Percentiles rank a stretch among this genome's conserved stretches.
Conservation (phyloP, 30 jellyfish, hydroid and myxozoan species). For the Rhopilema esculentum region DNA sequence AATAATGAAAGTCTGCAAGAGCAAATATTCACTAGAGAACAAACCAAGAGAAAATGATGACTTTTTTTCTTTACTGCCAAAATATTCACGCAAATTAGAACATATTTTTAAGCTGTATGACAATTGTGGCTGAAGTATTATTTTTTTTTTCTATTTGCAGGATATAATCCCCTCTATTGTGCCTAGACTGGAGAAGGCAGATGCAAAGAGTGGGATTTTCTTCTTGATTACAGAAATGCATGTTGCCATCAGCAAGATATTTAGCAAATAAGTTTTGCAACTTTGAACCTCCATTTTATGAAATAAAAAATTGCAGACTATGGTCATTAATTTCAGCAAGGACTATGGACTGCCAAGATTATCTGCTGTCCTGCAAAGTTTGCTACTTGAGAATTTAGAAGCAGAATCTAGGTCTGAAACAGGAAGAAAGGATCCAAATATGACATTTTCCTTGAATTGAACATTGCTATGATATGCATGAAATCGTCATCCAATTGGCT, state of each 20-base stretch:
- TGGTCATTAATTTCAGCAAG: slow-evolving; percentile 40
- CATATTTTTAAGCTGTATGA: no score
- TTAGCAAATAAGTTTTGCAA: background rate
- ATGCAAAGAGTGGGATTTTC: background rate
- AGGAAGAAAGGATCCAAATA: no score
- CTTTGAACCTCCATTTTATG: background rate
- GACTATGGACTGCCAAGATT: slow-evolving; percentile 12
- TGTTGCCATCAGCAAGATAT: background rate
- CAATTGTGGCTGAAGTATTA: no score
- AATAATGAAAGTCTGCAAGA: no score
- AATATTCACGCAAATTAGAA: no score
- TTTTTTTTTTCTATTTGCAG: background rate
- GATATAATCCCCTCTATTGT: background rate
- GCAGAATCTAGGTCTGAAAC: background rate
- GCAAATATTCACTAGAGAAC: no score
- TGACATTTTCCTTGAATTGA: no score
- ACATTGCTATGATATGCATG: no score
- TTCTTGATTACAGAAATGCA: background rate
- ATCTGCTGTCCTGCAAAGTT: background rate
- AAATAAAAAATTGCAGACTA: background rate
- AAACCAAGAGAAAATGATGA: no score
- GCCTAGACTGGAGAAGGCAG: slow-evolving; percentile 19
- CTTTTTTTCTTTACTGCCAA: no score
- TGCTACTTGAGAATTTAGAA: background rate
- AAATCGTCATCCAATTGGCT: no score